Conservation (phyloP, 1,140 invertebrate species). For the Yoshiicerus persimilis region DNA sequence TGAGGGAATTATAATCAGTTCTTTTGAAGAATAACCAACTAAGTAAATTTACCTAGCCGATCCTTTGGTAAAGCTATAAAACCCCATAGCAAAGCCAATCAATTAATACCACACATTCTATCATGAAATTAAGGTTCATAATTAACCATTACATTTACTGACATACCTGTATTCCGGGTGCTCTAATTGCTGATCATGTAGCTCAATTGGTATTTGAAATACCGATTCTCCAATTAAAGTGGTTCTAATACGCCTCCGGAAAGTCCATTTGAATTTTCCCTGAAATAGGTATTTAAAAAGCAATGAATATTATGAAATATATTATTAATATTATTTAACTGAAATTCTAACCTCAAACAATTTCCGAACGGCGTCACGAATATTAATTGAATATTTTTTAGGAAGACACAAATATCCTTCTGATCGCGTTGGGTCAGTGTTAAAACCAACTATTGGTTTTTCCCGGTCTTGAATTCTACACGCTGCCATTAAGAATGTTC, state of each 20-base stretch:
- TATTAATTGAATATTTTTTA: slow-evolving; percentile 68
- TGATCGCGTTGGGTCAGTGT: slow-evolving; percentile 92
- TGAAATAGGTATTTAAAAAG: slow-evolving; percentile 51
- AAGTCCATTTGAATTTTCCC: slow-evolving; percentile 78
- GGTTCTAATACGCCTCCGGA: slow-evolving; percentile 82
- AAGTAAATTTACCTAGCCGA: neutral
- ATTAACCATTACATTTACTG: neutral
- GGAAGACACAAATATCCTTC: slow-evolving; percentile 90
- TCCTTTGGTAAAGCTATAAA: neutral
- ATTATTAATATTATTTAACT: too few species aligned
- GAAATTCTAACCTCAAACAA: slow-evolving; percentile 62
- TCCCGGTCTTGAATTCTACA: slow-evolving; percentile 71
- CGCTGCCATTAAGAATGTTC: slow-evolving; percentile 93
- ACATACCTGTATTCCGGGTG: slow-evolving; percentile 58
- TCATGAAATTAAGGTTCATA: neutral
- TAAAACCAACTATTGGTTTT: slow-evolving; percentile 94
- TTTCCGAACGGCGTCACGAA: slow-evolving; percentile 69
- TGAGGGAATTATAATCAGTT: neutral
- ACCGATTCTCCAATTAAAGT: slow-evolving; percentile 72
- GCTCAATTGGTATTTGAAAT: slow-evolving; percentile 64
- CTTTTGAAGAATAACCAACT: too few species aligned
- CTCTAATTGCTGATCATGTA: slow-evolving; percentile 66
- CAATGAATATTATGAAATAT: too few species aligned
- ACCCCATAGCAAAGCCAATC: neutral
- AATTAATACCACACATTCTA: neutral